Conservation (phyloP, 2,888 invertebrate species). For the Drosophila quasianomalipes region DNA sequence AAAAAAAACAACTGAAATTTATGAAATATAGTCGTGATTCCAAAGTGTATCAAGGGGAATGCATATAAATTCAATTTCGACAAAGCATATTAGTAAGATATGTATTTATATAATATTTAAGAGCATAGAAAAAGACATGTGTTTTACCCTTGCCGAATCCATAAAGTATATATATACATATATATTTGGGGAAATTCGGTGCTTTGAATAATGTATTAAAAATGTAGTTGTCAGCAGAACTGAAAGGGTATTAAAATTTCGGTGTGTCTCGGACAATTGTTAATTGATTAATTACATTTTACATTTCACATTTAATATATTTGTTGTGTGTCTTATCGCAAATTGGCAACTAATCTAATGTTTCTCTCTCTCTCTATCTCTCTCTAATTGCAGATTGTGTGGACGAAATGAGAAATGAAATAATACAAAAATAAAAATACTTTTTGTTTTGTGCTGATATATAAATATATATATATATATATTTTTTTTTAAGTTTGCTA, state of each 20-base stretch:
- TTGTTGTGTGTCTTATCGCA: constrained; percentile 27
- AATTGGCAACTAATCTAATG: constrained; percentile 47
- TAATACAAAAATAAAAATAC: constrained; percentile 6
- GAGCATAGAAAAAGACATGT: neutral
- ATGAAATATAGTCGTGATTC: neutral
- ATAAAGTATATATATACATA: neutral
- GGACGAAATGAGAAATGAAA: constrained; percentile 12
- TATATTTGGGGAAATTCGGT: neutral
- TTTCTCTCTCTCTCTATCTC: neutral
- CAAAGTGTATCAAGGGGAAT: neutral
- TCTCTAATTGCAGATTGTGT: constrained; percentile 46
- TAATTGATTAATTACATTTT: constrained; percentile 3
- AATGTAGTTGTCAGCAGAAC: neutral
- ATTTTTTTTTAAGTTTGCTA: constrained; percentile 39
- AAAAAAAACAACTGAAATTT: neutral
- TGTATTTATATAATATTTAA: neutral
- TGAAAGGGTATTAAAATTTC: neutral
- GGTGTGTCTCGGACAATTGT: neutral
- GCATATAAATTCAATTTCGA: neutral
- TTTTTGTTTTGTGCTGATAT: constrained; percentile 49
- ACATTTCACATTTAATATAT: constrained; percentile 5
- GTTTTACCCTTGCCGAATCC: neutral
- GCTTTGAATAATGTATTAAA: no score
- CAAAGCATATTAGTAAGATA: neutral
- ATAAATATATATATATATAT: neutral